A percentile compares a stretch with the other conserved stretches of the same genome.
phyloP scores from a whole-genome alignment of 2,113 vertebrate species.

The Brachypteracias leptosomus region DNA sequence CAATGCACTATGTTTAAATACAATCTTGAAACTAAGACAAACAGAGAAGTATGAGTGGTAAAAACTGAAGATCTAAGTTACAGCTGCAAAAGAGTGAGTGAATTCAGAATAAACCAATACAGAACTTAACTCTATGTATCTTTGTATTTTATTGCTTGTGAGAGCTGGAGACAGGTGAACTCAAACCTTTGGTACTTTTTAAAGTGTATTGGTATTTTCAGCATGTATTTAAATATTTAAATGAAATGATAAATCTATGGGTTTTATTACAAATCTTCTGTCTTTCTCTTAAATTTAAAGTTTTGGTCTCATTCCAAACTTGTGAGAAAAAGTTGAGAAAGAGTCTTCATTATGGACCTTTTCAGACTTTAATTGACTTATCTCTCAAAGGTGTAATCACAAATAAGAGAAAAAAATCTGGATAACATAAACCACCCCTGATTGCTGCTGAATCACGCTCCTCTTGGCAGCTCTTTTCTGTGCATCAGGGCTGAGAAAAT shows the following conservation, averaged over 20 bases:
- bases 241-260: background rate
- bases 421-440: background rate
- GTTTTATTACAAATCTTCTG: background rate
- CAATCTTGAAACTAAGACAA: background rate
- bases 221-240: background rate
- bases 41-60: background rate
- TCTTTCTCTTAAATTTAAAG: background rate
- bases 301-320: background rate
- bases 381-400: background rate
- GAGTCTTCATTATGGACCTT: background rate
- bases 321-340: background rate
- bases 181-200: background rate
- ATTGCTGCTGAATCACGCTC: background rate
- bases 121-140: background rate
- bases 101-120: background rate
- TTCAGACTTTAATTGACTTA: background rate
- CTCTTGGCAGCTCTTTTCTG: background rate
- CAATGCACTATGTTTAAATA: background rate
- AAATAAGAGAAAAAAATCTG: background rate
- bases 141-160: background rate
- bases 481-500: background rate
- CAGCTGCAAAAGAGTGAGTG: background rate
- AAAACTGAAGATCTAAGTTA: background rate
- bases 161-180: background rate
- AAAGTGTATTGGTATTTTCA: background rate